A percentile compares a stretch with the other conserved stretches of the same genome.
Evolutionary conservation across 2,888 invertebrate genomes (phyloP).

Genomic region (Thecocarcelia acutangulata): DNA sequence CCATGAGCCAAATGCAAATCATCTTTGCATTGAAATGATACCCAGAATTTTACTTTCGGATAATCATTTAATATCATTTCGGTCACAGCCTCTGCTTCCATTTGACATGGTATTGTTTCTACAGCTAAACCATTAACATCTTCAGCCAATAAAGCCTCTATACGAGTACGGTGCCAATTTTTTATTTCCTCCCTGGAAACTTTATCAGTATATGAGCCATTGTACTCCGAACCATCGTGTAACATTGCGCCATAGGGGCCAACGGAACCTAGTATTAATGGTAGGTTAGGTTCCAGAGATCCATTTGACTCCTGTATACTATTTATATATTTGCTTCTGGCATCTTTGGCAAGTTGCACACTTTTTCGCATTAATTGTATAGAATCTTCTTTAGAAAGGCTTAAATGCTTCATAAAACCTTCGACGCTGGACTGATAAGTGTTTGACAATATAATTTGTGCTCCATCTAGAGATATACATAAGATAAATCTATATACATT

Average conservation of each 20-base stretch:
- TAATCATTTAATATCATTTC: slow-evolving; percentile 87
- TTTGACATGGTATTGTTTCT: slow-evolving; percentile 94
- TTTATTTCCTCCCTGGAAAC: slow-evolving; percentile 86
- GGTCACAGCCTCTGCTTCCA: slow-evolving; percentile 91
- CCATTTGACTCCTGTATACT: slow-evolving; percentile 74
- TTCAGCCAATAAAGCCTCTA: slow-evolving; percentile 87
- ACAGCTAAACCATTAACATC: slow-evolving; percentile 93
- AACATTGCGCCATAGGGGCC: slow-evolving; percentile 96
- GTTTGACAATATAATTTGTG: slow-evolving; percentile 92
- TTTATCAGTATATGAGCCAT: slow-evolving; percentile 88
- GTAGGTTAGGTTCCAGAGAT: slow-evolving; percentile 75
- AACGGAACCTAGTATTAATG: slow-evolving; percentile 92
- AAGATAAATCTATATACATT: no score
- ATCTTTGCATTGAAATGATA: slow-evolving; percentile 89
- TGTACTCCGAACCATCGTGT: slow-evolving; percentile 96
- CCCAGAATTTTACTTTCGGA: slow-evolving; percentile 90
- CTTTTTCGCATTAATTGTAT: slow-evolving; percentile 87
- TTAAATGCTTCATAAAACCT: slow-evolving; percentile 88
- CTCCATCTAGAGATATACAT: slow-evolving; percentile 85
- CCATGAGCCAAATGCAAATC: slow-evolving; percentile 87
- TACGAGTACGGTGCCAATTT: slow-evolving; percentile 92
- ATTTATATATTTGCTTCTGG: slow-evolving; percentile 84
- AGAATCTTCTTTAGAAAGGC: slow-evolving; percentile 85
- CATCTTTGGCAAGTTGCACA: slow-evolving; percentile 87
- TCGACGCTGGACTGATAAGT: slow-evolving; percentile 93